Percentiles rank a stretch among this genome's conserved stretches.
Conservation (phyloP, 1,140 invertebrate genomes). For the Stegodyphus mimosarum region DNA sequence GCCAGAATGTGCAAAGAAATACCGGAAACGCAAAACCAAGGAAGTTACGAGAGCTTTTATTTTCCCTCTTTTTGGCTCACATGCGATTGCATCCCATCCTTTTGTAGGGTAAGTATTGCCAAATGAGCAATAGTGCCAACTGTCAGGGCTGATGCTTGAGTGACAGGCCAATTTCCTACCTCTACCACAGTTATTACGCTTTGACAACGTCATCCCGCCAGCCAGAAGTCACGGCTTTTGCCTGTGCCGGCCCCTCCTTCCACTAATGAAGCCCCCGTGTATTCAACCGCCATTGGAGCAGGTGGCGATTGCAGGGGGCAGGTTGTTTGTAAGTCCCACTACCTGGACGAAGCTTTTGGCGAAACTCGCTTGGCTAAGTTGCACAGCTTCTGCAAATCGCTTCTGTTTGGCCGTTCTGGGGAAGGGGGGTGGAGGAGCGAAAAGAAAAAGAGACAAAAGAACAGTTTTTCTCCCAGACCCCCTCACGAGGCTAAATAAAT, state of each 20-base stretch:
- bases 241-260: constrained; percentile 37
- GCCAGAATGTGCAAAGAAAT: too few relatives aligned
- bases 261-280: constrained; percentile 51
- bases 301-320: constrained; percentile 33
- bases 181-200: constrained; percentile 45
- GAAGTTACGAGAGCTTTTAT: too few relatives aligned
- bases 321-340: background rate
- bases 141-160: constrained; percentile 36
- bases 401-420: too few relatives aligned
- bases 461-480: background rate
- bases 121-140: constrained; percentile 18
- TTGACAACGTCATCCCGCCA: constrained; percentile 31
- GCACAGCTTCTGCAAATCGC: too few relatives aligned
- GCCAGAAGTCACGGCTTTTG: constrained; percentile 23
- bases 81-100: background rate
- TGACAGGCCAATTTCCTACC: constrained; percentile 55
- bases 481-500: background rate
- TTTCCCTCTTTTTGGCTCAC: background rate
- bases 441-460: background rate
- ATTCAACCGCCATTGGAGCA: constrained; percentile 44
- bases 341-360: background rate
- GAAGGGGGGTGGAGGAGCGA: background rate
- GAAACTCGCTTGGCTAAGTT: constrained; percentile 1
- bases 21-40: too few relatives aligned
- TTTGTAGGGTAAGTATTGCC: background rate